These are phyloP conservation scores for Ovibos moschatus DNA, from an alignment of 2,113 vertebrate species.

Conservation along the genomic window DNA sequence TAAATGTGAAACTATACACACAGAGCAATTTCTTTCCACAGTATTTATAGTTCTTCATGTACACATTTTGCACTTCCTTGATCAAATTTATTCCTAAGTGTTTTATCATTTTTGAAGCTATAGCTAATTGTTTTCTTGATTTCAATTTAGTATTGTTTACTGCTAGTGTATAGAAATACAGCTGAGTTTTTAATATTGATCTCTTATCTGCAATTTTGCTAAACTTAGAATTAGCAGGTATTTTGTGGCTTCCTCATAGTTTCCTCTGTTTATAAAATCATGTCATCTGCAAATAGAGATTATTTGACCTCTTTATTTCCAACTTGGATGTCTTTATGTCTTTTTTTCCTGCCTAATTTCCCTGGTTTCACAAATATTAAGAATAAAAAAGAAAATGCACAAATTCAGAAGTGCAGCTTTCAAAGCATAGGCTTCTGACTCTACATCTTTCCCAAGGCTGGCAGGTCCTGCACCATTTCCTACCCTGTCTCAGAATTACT, in stretches of 20 bases:
- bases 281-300: background rate
- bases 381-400: background rate
- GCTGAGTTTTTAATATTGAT: background rate
- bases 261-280: background rate
- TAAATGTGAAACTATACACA: background rate
- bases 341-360: background rate
- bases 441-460: background rate
- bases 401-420: constrained; percentile 8
- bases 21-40: background rate
- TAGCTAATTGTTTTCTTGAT: background rate
- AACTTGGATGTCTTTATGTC: background rate
- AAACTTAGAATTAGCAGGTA: background rate
- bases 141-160: background rate
- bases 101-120: background rate
- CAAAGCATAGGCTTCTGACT: background rate
- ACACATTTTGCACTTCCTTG: background rate
- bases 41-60: background rate
- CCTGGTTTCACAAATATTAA: background rate
- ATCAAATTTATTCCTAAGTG: background rate
- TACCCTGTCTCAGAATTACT: background rate
- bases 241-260: background rate
- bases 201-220: background rate
- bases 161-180: background rate
- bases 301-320: background rate
- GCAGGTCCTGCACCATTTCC: background rate